A percentile compares a stretch with the other conserved stretches of the same genome.
Evolutionary conservation across 2,797 vertebrate species (phyloP).

Genomic region (Oceanodroma leucorhoa): DNA sequence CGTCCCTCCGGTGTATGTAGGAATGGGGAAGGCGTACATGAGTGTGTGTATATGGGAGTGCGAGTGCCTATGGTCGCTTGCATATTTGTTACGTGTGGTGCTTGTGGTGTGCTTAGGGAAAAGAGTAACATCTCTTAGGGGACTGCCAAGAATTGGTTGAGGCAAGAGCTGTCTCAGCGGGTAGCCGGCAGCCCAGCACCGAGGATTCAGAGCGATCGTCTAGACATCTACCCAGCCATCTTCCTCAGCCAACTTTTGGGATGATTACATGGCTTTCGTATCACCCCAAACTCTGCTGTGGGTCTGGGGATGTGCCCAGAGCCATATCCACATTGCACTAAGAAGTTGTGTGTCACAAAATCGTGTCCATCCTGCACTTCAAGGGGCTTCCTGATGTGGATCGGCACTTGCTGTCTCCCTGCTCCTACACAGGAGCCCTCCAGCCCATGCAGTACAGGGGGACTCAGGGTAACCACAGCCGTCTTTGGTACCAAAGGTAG

Average conservation of each 20-base stretch:
- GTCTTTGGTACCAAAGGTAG: accelerated
- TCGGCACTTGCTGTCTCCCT: neutral
- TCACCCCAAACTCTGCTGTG: neutral
- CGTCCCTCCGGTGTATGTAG: neutral
- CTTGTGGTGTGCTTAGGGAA: neutral
- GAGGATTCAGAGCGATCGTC: neutral
- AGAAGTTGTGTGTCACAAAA: neutral
- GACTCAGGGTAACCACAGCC: neutral
- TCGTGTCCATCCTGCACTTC: neutral
- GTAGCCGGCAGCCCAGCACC: neutral
- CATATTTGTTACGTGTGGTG: neutral
- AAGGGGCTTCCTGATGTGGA: neutral
- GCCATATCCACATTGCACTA: neutral
- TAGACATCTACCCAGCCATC: neutral
- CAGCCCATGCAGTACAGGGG: neutral
- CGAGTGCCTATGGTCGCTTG: neutral
- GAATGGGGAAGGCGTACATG: neutral
- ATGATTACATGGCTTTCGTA: neutral
- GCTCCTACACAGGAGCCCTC: neutral
- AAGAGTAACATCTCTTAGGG: neutral
- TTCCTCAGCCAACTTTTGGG: neutral
- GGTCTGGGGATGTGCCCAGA: neutral
- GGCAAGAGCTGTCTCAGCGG: neutral
- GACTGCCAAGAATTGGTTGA: neutral
- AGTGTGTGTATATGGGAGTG: neutral